A percentile compares a stretch with the other conserved stretches of the same genome.
These are phyloP conservation scores for Galago senegalensis DNA, from an alignment of 2,797 vertebrate species.

Conservation along the genomic window DNA sequence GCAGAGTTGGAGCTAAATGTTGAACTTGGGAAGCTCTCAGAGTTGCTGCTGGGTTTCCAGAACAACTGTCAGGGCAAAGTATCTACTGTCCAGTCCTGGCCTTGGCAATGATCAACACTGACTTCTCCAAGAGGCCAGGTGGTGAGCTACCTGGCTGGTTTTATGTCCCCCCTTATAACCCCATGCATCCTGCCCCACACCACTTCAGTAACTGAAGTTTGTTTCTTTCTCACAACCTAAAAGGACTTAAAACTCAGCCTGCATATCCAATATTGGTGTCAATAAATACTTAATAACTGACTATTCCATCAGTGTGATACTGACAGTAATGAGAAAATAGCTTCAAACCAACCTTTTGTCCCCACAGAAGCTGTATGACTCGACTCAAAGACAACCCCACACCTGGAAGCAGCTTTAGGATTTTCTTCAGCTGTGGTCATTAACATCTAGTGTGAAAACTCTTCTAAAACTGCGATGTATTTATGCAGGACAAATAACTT, in stretches of 20 bases:
- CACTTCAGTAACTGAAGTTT: background rate
- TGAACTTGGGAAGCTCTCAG: background rate
- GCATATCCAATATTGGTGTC: background rate
- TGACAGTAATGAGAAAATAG: background rate
- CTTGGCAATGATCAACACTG: background rate
- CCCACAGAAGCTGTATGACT: background rate
- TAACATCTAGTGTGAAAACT: conserved; percentile 56
- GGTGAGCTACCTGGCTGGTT: background rate
- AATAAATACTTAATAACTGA: conserved; percentile 4
- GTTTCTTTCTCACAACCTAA: background rate
- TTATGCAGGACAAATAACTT: conserved; percentile 48
- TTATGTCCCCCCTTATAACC: background rate
- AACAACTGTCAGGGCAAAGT: background rate
- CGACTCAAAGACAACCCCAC: background rate
- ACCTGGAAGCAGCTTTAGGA: background rate
- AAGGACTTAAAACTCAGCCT: conserved; percentile 16
- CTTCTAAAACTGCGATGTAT: background rate
- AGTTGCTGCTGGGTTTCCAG: background rate
- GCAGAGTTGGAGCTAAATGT: background rate
- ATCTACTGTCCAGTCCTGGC: background rate
- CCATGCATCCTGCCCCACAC: no score
- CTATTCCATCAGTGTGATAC: background rate
- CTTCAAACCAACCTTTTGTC: background rate
- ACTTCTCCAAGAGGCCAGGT: background rate
- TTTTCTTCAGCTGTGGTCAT: background rate